phyloP scores from a whole-genome alignment of 1,140 invertebrate genomes.

The Hypothenemus hampei region DNA sequence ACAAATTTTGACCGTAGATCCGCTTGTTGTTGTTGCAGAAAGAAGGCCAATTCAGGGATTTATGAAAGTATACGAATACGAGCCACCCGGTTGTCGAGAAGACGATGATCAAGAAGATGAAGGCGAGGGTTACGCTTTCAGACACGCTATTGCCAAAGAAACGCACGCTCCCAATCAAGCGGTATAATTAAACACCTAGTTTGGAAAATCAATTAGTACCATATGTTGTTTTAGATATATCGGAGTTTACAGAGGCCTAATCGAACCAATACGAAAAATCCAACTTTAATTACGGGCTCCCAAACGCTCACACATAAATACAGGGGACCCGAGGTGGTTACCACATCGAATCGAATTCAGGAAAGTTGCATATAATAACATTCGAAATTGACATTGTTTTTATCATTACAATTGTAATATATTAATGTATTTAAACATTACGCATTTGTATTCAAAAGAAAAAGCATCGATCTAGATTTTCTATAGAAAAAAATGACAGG shows the following conservation, averaged over 20 bases:
- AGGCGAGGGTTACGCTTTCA: slow-evolving; percentile 42
- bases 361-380: slow-evolving; percentile 77
- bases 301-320: slow-evolving; percentile 46
- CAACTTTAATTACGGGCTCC: slow-evolving; percentile 40
- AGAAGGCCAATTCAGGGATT: slow-evolving; percentile 41
- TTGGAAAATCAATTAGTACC: too few relatives aligned
- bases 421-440: slow-evolving; percentile 43
- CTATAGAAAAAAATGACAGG: too few relatives aligned
- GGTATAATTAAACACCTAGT: too few relatives aligned
- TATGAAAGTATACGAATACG: slow-evolving; percentile 44
- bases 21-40: slow-evolving; percentile 33
- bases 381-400: slow-evolving; percentile 32
- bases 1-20: background rate
- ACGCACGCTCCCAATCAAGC: slow-evolving; percentile 41
- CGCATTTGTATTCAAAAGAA: too few relatives aligned
- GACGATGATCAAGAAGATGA: slow-evolving; percentile 41
- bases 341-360: slow-evolving; percentile 76
- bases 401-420: slow-evolving; percentile 47
- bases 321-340: slow-evolving; percentile 66
- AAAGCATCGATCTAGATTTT: too few relatives aligned
- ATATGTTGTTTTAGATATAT: slow-evolving; percentile 51
- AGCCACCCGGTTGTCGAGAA: slow-evolving; percentile 38
- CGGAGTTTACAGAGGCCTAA: slow-evolving; percentile 62
- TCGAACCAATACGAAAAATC: slow-evolving; percentile 49
- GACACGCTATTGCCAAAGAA: slow-evolving; percentile 46